Base-by-base conservation (phyloP, 2,113 vertebrate species). In the Osmerus mordax region DNA sequence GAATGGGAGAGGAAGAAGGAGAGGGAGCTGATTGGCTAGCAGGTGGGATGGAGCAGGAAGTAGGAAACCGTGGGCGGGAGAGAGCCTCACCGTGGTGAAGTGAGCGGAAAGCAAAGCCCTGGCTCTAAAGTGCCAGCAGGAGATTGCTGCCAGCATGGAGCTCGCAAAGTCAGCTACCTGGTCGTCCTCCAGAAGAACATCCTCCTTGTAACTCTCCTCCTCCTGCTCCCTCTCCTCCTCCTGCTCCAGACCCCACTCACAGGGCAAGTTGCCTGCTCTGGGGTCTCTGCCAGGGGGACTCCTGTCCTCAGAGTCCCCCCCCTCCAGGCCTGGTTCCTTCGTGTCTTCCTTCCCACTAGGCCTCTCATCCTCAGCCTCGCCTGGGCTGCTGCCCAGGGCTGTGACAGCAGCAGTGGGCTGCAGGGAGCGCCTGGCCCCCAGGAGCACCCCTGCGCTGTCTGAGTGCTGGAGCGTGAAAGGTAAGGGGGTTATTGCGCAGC, bases 141-240 rank as follows among this genome's bases (percentile, higher is more conserved):
- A 94, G 92, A 95, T 94, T 87, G 93, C 94, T 67, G 93, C 94
- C 91, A 96, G 90, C 88, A 96, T 91, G 81, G 93, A 93, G 87
- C 92, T 94, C 90, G 94, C 92, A 91, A 95, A 95, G 90, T 95
- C 94, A 54, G 94, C 93, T 97, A 97, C 96, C 96, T 98, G 95
- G 87, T 96, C 93, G 36, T 91, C 92, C 89, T 90, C 93, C 87
- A 94, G 92, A 87, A 94, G 89, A 84, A 90, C 89, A 87, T 94
- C 93, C 58, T 95, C 94, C 81, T 93, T 92, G 87, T 91, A 91
- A 88, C 89, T 90, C 72, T 78, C 77, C 74, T 85, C 89, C 75
- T 79, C 84, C 76, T 81, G 80, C 65, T 78, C 63, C 67, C 69
- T 58, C 29, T 11, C 64, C 76, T 71, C 72, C 63, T 81, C 77